Conservation (phyloP, 2,113 vertebrate genomes). For the Apeltes quadracus region DNA sequence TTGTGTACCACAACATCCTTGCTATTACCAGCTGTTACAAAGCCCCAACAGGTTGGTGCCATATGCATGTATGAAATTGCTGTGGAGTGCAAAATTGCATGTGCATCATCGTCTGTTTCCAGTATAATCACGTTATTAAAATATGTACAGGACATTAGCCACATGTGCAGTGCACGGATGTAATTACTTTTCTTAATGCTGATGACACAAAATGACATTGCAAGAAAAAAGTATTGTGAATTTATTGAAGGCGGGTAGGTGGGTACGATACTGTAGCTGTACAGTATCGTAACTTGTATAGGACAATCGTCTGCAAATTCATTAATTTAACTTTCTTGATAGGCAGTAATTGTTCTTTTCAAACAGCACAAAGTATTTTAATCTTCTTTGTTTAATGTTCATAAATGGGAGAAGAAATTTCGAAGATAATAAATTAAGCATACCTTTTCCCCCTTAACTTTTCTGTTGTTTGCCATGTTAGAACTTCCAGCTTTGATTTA, state of each 20-base stretch:
- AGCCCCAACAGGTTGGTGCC: slow-evolving; percentile 1
- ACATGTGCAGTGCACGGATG: slow-evolving; percentile 20
- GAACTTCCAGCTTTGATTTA: background rate
- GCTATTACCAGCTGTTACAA: slow-evolving; percentile 16
- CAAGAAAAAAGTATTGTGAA: background rate
- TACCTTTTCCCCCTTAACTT: background rate
- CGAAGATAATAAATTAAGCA: background rate
- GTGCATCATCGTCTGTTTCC: slow-evolving; percentile 29
- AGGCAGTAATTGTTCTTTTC: background rate
- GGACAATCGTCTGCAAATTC: background rate
- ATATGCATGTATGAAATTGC: slow-evolving; percentile 12
- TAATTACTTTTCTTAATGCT: background rate
- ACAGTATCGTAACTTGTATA: background rate
- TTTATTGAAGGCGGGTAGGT: background rate
- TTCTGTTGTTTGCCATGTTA: background rate
- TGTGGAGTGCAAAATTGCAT: slow-evolving; percentile 7
- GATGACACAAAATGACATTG: background rate
- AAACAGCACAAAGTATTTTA: background rate
- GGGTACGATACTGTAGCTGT: too few species aligned
- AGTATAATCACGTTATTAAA: slow-evolving; percentile 27
- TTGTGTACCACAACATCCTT: background rate
- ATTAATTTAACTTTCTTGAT: slow-evolving; percentile 6
- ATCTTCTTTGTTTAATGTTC: background rate
- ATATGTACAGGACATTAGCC: slow-evolving; percentile 18
- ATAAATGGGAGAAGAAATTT: background rate